Percentiles rank a stretch among this genome's conserved stretches.
Conservation (phyloP, 2,797 vertebrate species). For the Erpetoichthys calabaricus region DNA sequence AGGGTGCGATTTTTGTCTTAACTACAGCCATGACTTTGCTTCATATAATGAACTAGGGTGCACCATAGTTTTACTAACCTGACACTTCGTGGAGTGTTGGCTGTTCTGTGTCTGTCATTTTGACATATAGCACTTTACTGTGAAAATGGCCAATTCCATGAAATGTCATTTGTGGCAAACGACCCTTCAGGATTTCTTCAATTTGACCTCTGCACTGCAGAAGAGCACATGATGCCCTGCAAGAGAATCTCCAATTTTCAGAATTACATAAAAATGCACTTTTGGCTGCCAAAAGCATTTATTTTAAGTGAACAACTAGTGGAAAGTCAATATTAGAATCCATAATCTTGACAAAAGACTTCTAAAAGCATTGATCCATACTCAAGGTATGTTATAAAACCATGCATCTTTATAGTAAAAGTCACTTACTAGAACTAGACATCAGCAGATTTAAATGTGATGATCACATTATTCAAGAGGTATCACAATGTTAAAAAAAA, state of each 20-base stretch:
- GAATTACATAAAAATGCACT: neutral
- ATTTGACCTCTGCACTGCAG: slow-evolving; percentile 29
- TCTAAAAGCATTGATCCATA: too few relatives aligned
- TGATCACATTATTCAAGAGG: too few relatives aligned
- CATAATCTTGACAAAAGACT: neutral
- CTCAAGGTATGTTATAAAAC: too few relatives aligned
- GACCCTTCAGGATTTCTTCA: slow-evolving; percentile 23
- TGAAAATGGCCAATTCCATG: slow-evolving; percentile 27
- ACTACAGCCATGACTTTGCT: neutral
- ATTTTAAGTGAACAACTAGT: neutral
- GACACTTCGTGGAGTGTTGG: slow-evolving; percentile 19
- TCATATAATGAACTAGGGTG: neutral
- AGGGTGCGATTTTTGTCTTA: too few relatives aligned
- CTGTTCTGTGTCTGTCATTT: slow-evolving; percentile 25
- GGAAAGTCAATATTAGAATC: neutral
- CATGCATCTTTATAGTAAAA: too few relatives aligned
- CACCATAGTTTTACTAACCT: slow-evolving; percentile 11
- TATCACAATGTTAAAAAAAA: too few relatives aligned
- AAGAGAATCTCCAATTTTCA: slow-evolving; percentile 9
- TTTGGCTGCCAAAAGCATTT: slow-evolving; percentile 3
- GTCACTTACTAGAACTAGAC: too few relatives aligned
- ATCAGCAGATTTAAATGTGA: too few relatives aligned
- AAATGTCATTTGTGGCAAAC: slow-evolving; percentile 24
- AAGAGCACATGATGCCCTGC: slow-evolving; percentile 24
- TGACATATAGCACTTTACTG: slow-evolving; percentile 27